phyloP scores from a whole-genome alignment of 2,888 invertebrate species.

The Hirtodrosophila trivittata region DNA sequence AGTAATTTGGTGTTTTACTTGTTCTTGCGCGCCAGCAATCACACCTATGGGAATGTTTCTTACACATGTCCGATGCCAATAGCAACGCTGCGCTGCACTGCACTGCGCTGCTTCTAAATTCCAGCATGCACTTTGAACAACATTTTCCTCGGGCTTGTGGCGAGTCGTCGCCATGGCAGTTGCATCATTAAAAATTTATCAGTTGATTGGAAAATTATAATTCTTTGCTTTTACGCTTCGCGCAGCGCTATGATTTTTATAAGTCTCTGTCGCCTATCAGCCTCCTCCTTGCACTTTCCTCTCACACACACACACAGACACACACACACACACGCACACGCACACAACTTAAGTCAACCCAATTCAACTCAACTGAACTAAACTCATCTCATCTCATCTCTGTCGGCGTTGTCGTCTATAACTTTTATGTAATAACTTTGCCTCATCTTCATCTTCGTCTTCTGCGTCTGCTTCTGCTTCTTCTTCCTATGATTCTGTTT shows the following conservation, averaged over 20 bases:
- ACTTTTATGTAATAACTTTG: conserved; percentile 63
- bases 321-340: too few species aligned
- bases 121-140: conserved; percentile 75
- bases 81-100: not conserved
- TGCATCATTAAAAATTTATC: conserved; percentile 77
- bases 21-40: conserved; percentile 78
- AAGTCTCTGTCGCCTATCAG: conserved; percentile 34
- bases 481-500: conserved; percentile 13
- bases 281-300: not conserved
- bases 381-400: conserved; percentile 4
- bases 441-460: conserved; percentile 1
- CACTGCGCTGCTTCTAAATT: conserved; percentile 49
- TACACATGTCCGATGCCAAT: conserved; percentile 65
- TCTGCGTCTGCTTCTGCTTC: conserved; percentile 8
- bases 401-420: conserved; percentile 30
- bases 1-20: conserved; percentile 78
- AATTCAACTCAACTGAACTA: not conserved
- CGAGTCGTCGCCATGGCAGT: conserved; percentile 34
- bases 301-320: too few species aligned
- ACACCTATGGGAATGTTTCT: conserved; percentile 78
- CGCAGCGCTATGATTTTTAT: conserved; percentile 67
- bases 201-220: conserved; percentile 79
- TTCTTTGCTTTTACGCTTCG: conserved; percentile 76
- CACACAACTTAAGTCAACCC: not conserved
- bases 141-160: conserved; percentile 59